phyloP scores from a whole-genome alignment of 2,113 vertebrate species.

The Sceloporus undulatus region DNA sequence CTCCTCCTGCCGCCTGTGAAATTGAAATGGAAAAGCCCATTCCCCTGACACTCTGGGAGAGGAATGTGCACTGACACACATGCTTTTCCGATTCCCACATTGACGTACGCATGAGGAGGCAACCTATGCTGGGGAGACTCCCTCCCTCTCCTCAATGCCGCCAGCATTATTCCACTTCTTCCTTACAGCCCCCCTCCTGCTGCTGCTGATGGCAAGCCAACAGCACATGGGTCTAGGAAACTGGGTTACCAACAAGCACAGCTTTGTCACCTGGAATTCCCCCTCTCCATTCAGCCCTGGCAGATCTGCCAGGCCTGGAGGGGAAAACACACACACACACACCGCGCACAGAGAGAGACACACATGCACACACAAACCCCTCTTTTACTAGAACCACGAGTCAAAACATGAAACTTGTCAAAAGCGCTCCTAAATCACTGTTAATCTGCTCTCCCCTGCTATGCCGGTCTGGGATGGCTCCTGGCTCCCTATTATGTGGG shows the following conservation, averaged over 20 bases:
- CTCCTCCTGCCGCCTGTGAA: no score
- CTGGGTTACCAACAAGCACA: slow-evolving; percentile 7
- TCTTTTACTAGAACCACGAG: slow-evolving; percentile 7
- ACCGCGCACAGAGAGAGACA: no score
- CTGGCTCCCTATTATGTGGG: background rate
- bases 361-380: background rate
- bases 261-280: background rate
- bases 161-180: background rate
- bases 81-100: background rate
- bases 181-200: background rate
- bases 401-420: slow-evolving; percentile 26
- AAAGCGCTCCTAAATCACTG: slow-evolving; percentile 17
- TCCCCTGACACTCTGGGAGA: background rate
- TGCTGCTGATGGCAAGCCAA: background rate
- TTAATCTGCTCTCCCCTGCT: background rate
- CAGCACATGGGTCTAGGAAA: background rate
- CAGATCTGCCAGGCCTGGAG: background rate
- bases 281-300: background rate
- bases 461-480: background rate
- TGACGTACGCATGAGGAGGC: no score
- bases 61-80: no score
- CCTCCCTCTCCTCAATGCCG: no score
- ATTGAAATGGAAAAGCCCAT: no score
- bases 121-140: background rate
- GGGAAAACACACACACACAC: background rate